Evolutionary conservation across 2,888 invertebrate species (phyloP).

Genomic region (Chironomus riparius): DNA sequence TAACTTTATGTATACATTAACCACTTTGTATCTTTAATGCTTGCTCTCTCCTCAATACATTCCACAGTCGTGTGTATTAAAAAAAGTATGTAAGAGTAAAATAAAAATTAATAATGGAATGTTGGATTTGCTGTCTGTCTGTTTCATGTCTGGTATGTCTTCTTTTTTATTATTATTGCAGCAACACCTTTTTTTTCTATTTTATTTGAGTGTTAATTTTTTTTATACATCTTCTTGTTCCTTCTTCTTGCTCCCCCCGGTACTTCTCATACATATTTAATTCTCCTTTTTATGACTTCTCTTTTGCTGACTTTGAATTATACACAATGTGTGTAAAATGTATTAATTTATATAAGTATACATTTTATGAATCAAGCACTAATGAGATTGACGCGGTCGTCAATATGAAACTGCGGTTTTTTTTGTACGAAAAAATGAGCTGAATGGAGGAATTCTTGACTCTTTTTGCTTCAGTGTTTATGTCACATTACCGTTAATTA

Average conservation of each 20-base stretch:
- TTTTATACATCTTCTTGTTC: background rate
- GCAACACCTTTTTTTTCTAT: conserved; percentile 15
- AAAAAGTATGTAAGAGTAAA: background rate
- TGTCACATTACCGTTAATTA: conserved; percentile 15
- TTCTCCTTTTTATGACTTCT: background rate
- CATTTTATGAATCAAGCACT: conserved; percentile 3
- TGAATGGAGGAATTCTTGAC: background rate
- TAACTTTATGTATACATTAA: background rate
- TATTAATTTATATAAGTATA: background rate
- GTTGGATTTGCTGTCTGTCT: conserved; percentile 23
- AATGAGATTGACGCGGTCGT: background rate
- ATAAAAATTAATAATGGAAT: conserved; percentile 5
- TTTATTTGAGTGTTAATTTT: conserved; percentile 19
- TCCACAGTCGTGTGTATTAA: background rate
- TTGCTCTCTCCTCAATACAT: too few species aligned
- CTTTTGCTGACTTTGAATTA: background rate
- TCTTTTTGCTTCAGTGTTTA: background rate
- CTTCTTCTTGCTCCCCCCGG: background rate
- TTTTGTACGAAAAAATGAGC: background rate
- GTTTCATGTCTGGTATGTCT: conserved; percentile 20
- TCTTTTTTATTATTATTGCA: conserved; percentile 13
- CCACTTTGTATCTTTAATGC: too few species aligned
- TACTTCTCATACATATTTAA: background rate
- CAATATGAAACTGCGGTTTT: background rate
- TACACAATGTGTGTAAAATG: background rate